Percentiles rank a stretch among this genome's conserved stretches.
Evolutionary conservation across 2,113 vertebrate genomes (phyloP).

Genomic region (Sinocyclocheilus rhinocerous): DNA sequence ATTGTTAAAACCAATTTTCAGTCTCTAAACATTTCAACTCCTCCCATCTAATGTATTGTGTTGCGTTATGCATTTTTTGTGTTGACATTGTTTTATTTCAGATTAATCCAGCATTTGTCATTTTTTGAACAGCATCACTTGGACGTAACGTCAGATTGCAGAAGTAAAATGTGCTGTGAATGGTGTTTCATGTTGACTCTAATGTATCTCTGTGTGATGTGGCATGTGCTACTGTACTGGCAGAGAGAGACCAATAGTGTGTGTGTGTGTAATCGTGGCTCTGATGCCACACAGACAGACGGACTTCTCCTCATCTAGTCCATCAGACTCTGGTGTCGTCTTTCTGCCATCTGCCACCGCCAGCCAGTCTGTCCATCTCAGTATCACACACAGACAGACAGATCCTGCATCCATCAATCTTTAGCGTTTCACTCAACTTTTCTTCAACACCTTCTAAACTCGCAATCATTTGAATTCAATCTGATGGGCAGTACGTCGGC

Average conservation of each 20-base stretch:
- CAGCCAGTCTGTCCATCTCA: conserved; percentile 58
- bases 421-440: conserved; percentile 22
- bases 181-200: neutral
- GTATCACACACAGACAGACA: conserved; percentile 55
- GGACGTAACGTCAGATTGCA: too few relatives aligned
- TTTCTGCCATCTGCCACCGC: conserved; percentile 77
- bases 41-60: neutral
- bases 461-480: neutral
- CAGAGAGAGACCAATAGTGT: neutral
- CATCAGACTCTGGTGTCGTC: conserved; percentile 73
- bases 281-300: conserved; percentile 67
- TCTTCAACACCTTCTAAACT: neutral
- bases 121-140: neutral
- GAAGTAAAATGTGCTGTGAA: neutral
- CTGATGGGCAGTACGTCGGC: neutral
- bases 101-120: neutral
- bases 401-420: neutral
- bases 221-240: conserved; percentile 19
- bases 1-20: neutral
- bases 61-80: neutral
- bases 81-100: neutral
- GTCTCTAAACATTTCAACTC: neutral
- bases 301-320: conserved; percentile 67
- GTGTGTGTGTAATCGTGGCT: conserved; percentile 38
- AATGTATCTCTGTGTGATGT: conserved; percentile 15